Evolutionary conservation across 2,888 invertebrate genomes (phyloP).

Genomic region (Pseudococcus viburni): DNA sequence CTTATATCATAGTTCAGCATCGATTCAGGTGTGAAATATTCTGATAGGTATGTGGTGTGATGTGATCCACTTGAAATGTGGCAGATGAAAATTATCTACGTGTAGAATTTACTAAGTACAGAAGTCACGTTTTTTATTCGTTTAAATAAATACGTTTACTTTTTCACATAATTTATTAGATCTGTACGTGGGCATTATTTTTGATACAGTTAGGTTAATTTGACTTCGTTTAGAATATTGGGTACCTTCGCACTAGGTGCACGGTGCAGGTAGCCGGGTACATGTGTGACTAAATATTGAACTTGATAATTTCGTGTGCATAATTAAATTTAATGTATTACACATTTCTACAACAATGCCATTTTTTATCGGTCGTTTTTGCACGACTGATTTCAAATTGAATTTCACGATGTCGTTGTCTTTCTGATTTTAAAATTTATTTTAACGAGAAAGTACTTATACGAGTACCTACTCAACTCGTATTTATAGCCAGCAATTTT

Average conservation of each 20-base stretch:
- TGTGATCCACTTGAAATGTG: background rate
- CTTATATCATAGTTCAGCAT: background rate
- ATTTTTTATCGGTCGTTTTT: constrained; percentile 20
- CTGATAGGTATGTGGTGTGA: background rate
- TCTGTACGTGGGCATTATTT: background rate
- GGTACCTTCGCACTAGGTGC: background rate
- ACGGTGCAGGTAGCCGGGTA: background rate
- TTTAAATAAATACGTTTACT: background rate
- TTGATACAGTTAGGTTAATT: background rate
- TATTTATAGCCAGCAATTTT: too few relatives aligned
- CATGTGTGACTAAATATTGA: constrained; percentile 49
- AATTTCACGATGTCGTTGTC: constrained; percentile 17
- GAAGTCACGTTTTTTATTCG: background rate
- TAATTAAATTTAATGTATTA: background rate
- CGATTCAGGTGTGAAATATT: background rate
- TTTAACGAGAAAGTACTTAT: background rate
- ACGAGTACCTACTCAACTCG: too few relatives aligned
- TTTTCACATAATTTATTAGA: constrained; percentile 17
- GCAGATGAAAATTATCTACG: background rate
- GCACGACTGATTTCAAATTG: constrained; percentile 46
- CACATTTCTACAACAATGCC: background rate
- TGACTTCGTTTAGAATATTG: background rate
- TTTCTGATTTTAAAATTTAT: background rate
- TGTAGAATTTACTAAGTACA: background rate
- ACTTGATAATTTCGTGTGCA: constrained; percentile 24